Conservation (phyloP, 2,113 vertebrate species). For the Varanus salvator region DNA sequence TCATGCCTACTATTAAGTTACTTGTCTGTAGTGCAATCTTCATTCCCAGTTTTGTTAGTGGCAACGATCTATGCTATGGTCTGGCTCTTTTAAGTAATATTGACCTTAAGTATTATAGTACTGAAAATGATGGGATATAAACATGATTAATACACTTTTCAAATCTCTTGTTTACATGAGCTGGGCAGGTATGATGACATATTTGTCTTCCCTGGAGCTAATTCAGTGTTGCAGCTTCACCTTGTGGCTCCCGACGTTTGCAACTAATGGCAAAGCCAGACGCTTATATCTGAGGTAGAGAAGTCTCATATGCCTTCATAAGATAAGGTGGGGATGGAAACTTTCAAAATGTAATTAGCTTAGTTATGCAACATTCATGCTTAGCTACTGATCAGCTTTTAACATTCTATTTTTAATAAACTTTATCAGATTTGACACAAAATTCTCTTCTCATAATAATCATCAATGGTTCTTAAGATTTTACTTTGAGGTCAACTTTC, state of each 20-base stretch:
- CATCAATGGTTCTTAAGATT: not conserved
- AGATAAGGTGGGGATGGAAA: not conserved
- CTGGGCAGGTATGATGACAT: not conserved
- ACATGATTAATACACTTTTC: not conserved
- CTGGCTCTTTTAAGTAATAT: not conserved
- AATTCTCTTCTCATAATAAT: not conserved
- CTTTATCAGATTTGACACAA: not conserved
- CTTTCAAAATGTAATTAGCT: not conserved
- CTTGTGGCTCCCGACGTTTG: too few relatives aligned
- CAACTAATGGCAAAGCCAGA: too few relatives aligned
- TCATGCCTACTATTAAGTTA: constrained; percentile 42
- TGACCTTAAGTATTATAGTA: not conserved
- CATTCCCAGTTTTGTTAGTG: constrained; percentile 43
- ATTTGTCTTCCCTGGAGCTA: not conserved
- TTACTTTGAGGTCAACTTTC: not conserved
- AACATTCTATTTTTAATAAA: not conserved
- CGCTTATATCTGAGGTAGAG: not conserved
- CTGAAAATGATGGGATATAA: not conserved
- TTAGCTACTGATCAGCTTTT: not conserved
- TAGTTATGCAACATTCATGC: not conserved
- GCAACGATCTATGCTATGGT: constrained; percentile 24
- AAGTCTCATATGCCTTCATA: not conserved
- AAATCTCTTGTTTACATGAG: not conserved
- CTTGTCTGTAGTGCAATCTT: constrained; percentile 46
- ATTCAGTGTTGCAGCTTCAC: not conserved